Evolutionary conservation across 2,797 vertebrate species (phyloP).

Genomic region (Phoxinus dragarum): DNA sequence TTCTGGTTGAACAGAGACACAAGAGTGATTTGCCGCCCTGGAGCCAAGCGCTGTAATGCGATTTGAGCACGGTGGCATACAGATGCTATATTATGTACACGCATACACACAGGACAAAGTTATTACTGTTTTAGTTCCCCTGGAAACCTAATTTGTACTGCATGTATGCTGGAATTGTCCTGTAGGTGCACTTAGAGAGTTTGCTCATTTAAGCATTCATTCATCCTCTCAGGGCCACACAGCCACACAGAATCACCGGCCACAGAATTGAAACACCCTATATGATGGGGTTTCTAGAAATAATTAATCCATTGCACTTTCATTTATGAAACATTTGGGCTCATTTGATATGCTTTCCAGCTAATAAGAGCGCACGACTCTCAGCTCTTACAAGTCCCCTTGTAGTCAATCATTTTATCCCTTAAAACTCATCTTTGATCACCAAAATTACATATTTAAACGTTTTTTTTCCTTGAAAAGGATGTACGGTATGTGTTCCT

Average conservation of each 20-base stretch:
- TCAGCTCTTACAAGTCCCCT: neutral
- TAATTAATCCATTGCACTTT: neutral
- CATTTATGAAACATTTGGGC: neutral
- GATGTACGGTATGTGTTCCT: too few species aligned
- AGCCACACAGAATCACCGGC: neutral
- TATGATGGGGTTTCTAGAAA: neutral
- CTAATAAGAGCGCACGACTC: neutral
- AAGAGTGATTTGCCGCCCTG: slow-evolving; percentile 48
- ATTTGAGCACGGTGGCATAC: slow-evolving; percentile 29
- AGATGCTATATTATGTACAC: slow-evolving; percentile 49
- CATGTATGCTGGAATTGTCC: slow-evolving; percentile 32
- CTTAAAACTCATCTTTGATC: too few species aligned
- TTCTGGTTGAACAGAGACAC: slow-evolving; percentile 50
- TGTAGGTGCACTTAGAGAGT: slow-evolving; percentile 23
- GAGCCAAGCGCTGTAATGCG: slow-evolving; percentile 45
- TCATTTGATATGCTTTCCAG: neutral
- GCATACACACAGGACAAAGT: slow-evolving; percentile 15
- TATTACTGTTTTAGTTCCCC: slow-evolving; percentile 54
- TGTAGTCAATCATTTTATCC: too few species aligned
- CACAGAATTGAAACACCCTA: neutral
- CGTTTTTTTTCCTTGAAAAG: too few species aligned
- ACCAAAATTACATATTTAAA: too few species aligned
- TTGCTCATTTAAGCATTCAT: slow-evolving; percentile 25
- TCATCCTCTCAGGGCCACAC: slow-evolving; percentile 15
- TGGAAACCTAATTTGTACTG: slow-evolving; percentile 53